These are phyloP conservation scores for Catocala nupta DNA, from an alignment of 2,888 invertebrate species.

Conservation along the genomic window DNA sequence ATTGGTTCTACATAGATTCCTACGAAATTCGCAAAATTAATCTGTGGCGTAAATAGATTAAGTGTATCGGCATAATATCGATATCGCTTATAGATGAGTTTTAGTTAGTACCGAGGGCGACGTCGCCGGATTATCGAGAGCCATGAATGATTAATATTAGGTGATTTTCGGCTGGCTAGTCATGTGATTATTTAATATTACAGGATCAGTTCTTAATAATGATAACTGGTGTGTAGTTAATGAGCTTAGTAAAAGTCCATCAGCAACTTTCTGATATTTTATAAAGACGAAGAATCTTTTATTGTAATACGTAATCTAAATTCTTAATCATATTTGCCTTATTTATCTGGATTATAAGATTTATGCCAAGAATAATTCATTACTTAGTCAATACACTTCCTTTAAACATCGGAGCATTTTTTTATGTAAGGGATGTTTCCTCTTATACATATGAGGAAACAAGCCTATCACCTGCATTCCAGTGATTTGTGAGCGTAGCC, in stretches of 20 bases:
- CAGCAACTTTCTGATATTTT: not conserved
- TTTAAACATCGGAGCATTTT: too few species aligned
- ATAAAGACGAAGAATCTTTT: too few species aligned
- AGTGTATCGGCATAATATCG: constrained; percentile 19
- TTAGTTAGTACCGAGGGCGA: constrained; percentile 22
- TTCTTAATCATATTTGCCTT: too few species aligned
- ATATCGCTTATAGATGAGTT: constrained; percentile 8
- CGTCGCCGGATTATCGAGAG: constrained; percentile 34
- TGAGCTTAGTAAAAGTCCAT: not conserved
- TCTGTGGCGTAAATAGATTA: constrained; percentile 19
- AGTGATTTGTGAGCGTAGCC: too few species aligned
- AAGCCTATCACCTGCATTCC: too few species aligned
- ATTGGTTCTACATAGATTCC: constrained; percentile 4
- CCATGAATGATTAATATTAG: constrained; percentile 44
- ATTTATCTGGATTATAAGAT: too few species aligned
- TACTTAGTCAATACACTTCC: too few species aligned
- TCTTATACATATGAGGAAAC: too few species aligned
- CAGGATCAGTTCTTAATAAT: not conserved
- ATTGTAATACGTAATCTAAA: too few species aligned
- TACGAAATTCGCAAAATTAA: constrained; percentile 12
- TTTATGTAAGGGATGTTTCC: too few species aligned
- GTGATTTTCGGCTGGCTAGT: constrained; percentile 9
- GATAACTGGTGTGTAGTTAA: not conserved
- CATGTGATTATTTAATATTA: constrained; percentile 8
- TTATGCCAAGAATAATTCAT: too few species aligned